These are phyloP conservation scores for Syngnathus scovelli DNA, from an alignment of 2,113 vertebrate species.

Conservation along the genomic window DNA sequence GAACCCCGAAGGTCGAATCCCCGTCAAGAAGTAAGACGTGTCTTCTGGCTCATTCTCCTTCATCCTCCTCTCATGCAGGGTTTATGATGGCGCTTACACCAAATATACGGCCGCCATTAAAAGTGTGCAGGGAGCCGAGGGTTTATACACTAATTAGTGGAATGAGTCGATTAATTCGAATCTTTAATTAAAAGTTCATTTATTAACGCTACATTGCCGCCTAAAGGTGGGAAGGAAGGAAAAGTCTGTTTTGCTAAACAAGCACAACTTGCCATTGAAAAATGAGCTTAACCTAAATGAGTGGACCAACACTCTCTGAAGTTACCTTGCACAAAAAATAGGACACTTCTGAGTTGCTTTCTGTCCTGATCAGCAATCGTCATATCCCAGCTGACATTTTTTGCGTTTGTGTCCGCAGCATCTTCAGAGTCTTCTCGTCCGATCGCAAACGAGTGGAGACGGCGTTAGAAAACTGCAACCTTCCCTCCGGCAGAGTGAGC, in stretches of 20 bases:
- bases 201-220: not conserved
- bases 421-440: constrained; percentile 90
- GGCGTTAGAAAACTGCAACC: constrained; percentile 86
- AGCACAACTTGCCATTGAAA: too few relatives aligned
- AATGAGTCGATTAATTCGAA: constrained; percentile 1
- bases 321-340: too few relatives aligned
- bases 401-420: constrained; percentile 67
- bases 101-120: not conserved
- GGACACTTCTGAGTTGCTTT: not conserved
- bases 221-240: not conserved
- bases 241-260: not conserved
- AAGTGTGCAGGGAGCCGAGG: not conserved
- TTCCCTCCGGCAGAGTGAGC: constrained; percentile 92
- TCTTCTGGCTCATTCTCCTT: constrained; percentile 19
- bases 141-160: not conserved
- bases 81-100: not conserved
- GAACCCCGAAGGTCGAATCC: constrained; percentile 90
- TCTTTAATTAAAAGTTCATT: not conserved
- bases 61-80: constrained; percentile 2
- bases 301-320: too few relatives aligned
- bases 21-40: constrained; percentile 91
- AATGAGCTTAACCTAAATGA: too few relatives aligned
- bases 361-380: not conserved
- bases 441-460: constrained; percentile 94
- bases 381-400: not conserved